Evolutionary conservation across 2,888 invertebrate species (phyloP).

Genomic region (Ptilodon capucinus): DNA sequence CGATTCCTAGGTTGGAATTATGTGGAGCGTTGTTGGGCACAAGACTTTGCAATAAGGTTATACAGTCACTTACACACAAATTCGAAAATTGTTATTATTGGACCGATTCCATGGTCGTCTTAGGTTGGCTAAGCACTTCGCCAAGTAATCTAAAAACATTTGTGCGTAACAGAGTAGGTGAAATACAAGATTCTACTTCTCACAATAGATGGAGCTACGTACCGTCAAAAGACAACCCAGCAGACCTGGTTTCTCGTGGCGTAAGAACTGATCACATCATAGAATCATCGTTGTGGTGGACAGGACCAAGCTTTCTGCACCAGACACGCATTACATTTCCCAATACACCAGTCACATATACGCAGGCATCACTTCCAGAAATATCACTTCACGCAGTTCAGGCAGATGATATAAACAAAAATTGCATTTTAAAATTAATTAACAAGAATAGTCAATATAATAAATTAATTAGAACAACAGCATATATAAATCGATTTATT

Average conservation of each 20-base stretch:
- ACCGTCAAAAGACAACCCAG: slow-evolving; percentile 26
- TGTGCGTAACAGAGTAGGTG: slow-evolving; percentile 27
- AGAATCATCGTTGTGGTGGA: slow-evolving; percentile 23
- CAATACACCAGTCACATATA: too few species aligned
- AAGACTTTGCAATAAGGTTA: slow-evolving; percentile 19
- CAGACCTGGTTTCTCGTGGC: slow-evolving; percentile 32
- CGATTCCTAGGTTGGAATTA: slow-evolving; percentile 31
- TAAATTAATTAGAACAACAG: too few species aligned
- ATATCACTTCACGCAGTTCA: too few species aligned
- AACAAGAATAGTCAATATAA: too few species aligned
- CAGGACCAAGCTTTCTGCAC: slow-evolving; percentile 15
- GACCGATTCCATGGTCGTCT: slow-evolving; percentile 31
- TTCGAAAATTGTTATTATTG: slow-evolving; percentile 17
- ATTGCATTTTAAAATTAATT: too few species aligned
- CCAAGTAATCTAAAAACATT: too few species aligned
- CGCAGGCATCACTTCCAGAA: too few species aligned
- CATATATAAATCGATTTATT: too few species aligned
- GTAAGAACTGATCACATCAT: slow-evolving; percentile 19
- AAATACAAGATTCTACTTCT: slow-evolving; percentile 31
- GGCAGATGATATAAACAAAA: too few species aligned
- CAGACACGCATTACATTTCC: too few species aligned
- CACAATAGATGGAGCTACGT: slow-evolving; percentile 34
- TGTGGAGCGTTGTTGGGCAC: slow-evolving; percentile 29
- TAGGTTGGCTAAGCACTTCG: slow-evolving; percentile 25
- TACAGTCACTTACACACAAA: slow-evolving; percentile 10